phyloP scores from a whole-genome alignment of 2,113 vertebrate species.

The Cnemophilus loriae region DNA sequence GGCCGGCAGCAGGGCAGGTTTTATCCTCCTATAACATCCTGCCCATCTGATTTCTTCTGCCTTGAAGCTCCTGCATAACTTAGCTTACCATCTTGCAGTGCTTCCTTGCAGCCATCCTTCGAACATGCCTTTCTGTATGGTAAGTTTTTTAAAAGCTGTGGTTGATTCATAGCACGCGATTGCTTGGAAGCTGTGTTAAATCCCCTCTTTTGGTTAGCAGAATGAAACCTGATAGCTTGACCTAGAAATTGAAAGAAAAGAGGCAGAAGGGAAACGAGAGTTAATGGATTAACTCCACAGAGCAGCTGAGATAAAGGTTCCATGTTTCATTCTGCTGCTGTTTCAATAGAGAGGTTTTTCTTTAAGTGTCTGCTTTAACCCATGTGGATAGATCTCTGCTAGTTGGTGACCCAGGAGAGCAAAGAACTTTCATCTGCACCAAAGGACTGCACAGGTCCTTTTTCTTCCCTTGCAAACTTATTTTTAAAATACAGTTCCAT shows the following conservation, averaged over 20 bases:
- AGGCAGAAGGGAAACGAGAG: not conserved
- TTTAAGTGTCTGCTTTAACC: not conserved
- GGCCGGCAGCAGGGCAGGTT: not conserved
- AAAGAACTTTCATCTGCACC: not conserved
- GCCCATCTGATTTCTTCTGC: not conserved
- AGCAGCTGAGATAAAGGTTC: not conserved
- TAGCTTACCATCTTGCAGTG: not conserved
- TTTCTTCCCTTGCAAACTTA: not conserved
- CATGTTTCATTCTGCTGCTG: not conserved
- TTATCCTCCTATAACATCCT: not conserved
- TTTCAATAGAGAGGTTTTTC: not conserved
- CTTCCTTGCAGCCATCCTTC: not conserved
- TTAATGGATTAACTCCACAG: not conserved
- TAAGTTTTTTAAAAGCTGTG: not conserved
- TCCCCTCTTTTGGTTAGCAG: not conserved
- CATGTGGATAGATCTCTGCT: not conserved
- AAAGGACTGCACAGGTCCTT: not conserved
- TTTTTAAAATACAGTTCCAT: not conserved
- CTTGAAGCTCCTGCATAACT: not conserved
- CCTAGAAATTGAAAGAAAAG: conserved; percentile 10
- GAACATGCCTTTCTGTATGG: not conserved
- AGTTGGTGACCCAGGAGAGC: not conserved
- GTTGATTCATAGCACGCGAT: not conserved
- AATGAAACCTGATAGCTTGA: not conserved
- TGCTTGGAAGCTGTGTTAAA: not conserved